Evolutionary conservation across 1,140 invertebrate species (phyloP), one percentile per base, ranked within the genome.

Genomic region (Camponotus floridanus): DNA sequence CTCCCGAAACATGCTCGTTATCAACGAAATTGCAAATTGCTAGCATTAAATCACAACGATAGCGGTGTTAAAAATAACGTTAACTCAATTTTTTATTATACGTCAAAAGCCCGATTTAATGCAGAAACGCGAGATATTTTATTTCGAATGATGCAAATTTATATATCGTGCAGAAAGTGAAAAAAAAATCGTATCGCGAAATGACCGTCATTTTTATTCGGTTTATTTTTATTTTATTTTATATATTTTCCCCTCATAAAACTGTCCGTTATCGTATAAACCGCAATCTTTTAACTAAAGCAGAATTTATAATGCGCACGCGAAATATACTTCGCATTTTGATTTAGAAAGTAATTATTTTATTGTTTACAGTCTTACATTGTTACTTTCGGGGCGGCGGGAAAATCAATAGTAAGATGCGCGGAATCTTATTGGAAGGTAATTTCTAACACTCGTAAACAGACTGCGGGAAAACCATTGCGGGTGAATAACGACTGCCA

Each of bases 391-490:
- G 13, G 2, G 7, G 31, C 18, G 33, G 26, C 62, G 2, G 48
- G 5, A 68, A 67, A 79, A 55, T 79, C 76, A 33, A 55, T 68
- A 68, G 62, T 31, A 18, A 57, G 15, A 33, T 21, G n/a, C 45
- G 4, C 33, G 8, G 45, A 6, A 7, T 26, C 26, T 33, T 21
- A 33, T 51, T 5, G 59, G 4, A 15, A 26, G 57, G 42, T 11
- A 48, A 36, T 26, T 79, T 80, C 67, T n/a, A 68, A 80, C 39
- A 26, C 5, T 13, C 78, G 18, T 36, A 68, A 80, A 42, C 13
- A 26, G 36, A 39, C 45, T 33, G 21, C 76, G 42, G 13, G 26
- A 18, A 57, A 57, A 68, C 21, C 21, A 21, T n/a, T 13, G 13
- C 67, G 67, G 4, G 48, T 51, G 68, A 65, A 42, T 51, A 70